Base-by-base conservation (phyloP, 2,113 vertebrate species). In the Solea solea region DNA sequence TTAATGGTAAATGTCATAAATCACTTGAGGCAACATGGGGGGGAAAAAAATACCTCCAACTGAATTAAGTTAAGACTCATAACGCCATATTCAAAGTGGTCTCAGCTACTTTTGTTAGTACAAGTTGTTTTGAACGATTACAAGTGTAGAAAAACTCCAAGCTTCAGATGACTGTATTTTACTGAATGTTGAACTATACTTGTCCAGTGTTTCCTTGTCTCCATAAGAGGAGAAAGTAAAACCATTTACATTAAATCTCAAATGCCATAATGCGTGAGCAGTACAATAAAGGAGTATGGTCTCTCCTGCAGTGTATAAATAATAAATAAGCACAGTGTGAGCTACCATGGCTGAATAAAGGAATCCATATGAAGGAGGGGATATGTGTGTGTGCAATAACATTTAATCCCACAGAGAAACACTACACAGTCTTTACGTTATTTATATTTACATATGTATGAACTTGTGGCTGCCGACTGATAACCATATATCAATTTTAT, bases 301-400 rank as follows among this genome's bases (percentile, higher is more conserved):
- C 45, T 69, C 49, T 74, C 34, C 76, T 70, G 71, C 70, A 84
- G 61, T 13, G n/a, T 71, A 78, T 88, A 67, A 83, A 89, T 85
- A 86, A 86, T 79, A 78, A 73, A 88, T 80, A 59, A 60, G 64
- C 25, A 27, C 50, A 55, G 48, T 12, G 9, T 70, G 50, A 61
- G 39, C 53, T 4, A 28, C 54, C 49, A 42, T 44, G 59, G 58
- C 34, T 74, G 58, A 57, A 74, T 63, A 42, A 64, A 72, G 78
- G 21, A 69, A 78, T 79, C 53, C 60, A 69, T 66, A 69, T 57
- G 51, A 58, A 57, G 42, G 12, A 41, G 6, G 65, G 28, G 65
- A 71, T 56, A 25, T n/a, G 28, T 9, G 21, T 14, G 51, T 60
- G 15, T 55, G 5, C 25, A 9, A 64, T 60, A 72, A n/a, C n/a